Evolutionary conservation across 1,140 invertebrate genomes (phyloP), one percentile per base, ranked within the genome.

Genomic region (Calycopis cecrops): DNA sequence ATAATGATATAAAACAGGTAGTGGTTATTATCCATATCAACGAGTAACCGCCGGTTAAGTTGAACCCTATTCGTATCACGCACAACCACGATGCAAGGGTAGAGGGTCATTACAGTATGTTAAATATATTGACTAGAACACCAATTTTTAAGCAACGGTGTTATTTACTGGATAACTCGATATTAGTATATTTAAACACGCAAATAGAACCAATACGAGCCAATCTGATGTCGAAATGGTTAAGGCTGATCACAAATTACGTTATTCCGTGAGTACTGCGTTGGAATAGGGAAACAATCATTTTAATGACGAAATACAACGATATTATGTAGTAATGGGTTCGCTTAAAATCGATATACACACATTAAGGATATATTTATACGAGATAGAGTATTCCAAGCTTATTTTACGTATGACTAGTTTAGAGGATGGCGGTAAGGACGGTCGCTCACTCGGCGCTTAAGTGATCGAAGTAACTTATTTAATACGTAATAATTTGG

Each of bases 401-500:
- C 76, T 83, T 86, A 83, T 61, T 66, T 70, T 65, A 73, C 61
- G 59, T 80, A 79, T 77, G 73, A 84, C 81, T 87, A 87, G 81
- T 87, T 87, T 87, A 87, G 84, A 87, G 84, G 84, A 87, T 87
- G 84, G 81, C 84, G 79, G 79, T 75, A 71, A 79, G 84, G 84
- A 87, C 84, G 84, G 84, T 84, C 84, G 81, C 84, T 76, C 61
- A 79, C 65, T 56, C 67, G 79, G 81, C 81, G 83, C 83, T 86
- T 71, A 67, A 69, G 75, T 73, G 69, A 67, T 73, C 59, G 60
- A 76, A 77, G 75, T 73, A 83, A 85, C 71, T 76, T 85, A 81
- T 74, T 58, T 58, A 52, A 48, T 77, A 75, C 62, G 57, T 71
- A 74, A 79, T 72, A 81, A 76, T 77, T 84, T 80, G 59, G 75